Base-by-base conservation (phyloP, 1,140 invertebrate species). In the Ostrea edulis region DNA sequence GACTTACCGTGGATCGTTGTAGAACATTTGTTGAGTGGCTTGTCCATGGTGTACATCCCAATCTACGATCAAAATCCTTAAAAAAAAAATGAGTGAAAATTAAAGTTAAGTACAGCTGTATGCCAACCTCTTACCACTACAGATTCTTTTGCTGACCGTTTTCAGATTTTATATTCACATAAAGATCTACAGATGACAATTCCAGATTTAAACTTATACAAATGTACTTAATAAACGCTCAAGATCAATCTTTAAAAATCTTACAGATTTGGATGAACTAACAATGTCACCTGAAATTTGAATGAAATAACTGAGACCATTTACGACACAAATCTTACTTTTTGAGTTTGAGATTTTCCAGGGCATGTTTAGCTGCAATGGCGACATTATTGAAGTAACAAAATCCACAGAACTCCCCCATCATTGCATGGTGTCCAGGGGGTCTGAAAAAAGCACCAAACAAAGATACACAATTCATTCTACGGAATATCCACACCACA, bases 381-480 rank as follows among this genome's bases (percentile, higher is more conserved):
- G 98, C 99, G 0, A 98, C 98, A 95, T 99, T 99, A 94, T 99
- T 99, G 92, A 99, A 98, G 94, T 97, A 98, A 95, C 99, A 99
- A 94, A 98, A 99, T 22, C 98, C 98, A 95, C 97, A 95, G 87
- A 97, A 98, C 93, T 98, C 97, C 22, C 96, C 95, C 90, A 96
- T 95, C 97, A 98, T 98, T 5, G 99, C 98, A 96, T 99, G 99
- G 96, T 99, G 99, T 29, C 99, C 99, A 12, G 99, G 98, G 65
- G 99, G 98, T 90, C 98, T 89, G 25, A 35, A 68, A 58, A 52
- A 81, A 85, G 53, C 3, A 44, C 1, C 35, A 5, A 44, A 2
- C 35, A 44, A 5, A 44, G 2, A n/a, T n/a, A n/a, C n/a, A n/a
- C n/a, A n/a, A 44, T 44, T 44, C 35, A 44, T 5, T 44, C 35